Evolutionary conservation across 1,140 invertebrate genomes (phyloP).

Genomic region (Druon quercuslanigerum): DNA sequence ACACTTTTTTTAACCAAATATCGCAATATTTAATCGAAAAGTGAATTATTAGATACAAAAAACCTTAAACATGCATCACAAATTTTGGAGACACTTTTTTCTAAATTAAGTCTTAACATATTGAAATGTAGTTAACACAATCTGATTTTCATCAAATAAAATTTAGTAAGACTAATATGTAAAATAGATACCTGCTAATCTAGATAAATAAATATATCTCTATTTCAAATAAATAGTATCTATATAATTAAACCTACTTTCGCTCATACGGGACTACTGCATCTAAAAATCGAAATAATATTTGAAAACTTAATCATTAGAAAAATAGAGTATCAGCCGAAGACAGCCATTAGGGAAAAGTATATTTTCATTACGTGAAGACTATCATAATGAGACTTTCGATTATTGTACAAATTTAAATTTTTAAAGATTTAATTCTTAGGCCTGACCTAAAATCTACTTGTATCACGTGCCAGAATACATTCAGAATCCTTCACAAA

Average conservation of each 20-base stretch:
- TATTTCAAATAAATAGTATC: background rate
- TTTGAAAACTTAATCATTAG: background rate
- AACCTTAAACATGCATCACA: too few relatives aligned
- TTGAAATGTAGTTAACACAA: too few relatives aligned
- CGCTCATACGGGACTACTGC: background rate
- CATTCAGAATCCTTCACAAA: slow-evolving; percentile 4
- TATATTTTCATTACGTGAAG: background rate
- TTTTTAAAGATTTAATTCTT: background rate
- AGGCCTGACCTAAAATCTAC: slow-evolving; percentile 11
- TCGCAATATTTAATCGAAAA: too few relatives aligned
- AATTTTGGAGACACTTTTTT: too few relatives aligned
- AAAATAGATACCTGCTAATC: too few relatives aligned
- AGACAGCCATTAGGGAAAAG: background rate
- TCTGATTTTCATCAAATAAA: too few relatives aligned
- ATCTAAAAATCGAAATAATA: background rate
- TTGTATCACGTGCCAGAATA: slow-evolving; percentile 9
- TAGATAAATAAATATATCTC: background rate
- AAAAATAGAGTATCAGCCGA: slow-evolving; percentile 21
- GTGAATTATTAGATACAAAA: too few relatives aligned
- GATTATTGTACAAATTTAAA: slow-evolving; percentile 17
- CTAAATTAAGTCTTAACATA: too few relatives aligned
- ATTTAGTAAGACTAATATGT: too few relatives aligned
- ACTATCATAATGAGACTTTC: background rate
- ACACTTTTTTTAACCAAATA: too few relatives aligned
- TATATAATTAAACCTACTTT: background rate